Base-by-base conservation (phyloP, 1,140 invertebrate species). In the Campoletis sonorensis region DNA sequence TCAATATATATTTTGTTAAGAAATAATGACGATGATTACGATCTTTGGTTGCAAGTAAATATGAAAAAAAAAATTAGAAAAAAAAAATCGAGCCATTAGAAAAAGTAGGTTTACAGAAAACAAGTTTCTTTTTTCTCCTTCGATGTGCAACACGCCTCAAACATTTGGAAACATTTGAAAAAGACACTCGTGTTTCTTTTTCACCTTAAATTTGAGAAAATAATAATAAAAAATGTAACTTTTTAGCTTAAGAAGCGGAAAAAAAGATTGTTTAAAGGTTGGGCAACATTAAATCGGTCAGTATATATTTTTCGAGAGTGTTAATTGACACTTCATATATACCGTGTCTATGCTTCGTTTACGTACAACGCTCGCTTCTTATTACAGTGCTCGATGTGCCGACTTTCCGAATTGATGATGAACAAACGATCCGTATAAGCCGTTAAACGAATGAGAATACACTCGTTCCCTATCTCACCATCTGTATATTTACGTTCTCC, bases 301-400 rank as follows among this genome's bases (percentile, higher is more conserved):
- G 79, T 77, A 83, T 77, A 83, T 86, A 86, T 91, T 91, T 84
- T 64, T 64, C 71, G 85, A 84, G 78, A 67, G 82, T 84, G 87
- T 87, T 89, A 91, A 92, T 91, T 90, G 81, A 85, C 85, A 87
- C 85, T 87, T 90, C 82, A 84, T 87, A 86, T 84, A 86, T n/a
- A 54, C 70, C 18, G 37, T 72, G 70, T 72, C 13, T 49, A 49
- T 33, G n/a, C n/a, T 45, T 11, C 5, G 5, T 54, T 18, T n/a
- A 64, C 21, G 61, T 64, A 13, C 21, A 23, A 49, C 54, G n/a
- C 16, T 75, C 37, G 21, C 61, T 64, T 64, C 61, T n/a, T 64
- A 64, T 64, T 64, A 64, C 23, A 26, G 23, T 27, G 2, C 37
- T 73, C 18, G 80, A 27, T 27, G 61, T 64, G 61, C 61, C 61